A percentile compares a stretch with the other conserved stretches of the same genome.
Conservation (phyloP, 2,888 invertebrate species). For the Polymixis lichenea region DNA sequence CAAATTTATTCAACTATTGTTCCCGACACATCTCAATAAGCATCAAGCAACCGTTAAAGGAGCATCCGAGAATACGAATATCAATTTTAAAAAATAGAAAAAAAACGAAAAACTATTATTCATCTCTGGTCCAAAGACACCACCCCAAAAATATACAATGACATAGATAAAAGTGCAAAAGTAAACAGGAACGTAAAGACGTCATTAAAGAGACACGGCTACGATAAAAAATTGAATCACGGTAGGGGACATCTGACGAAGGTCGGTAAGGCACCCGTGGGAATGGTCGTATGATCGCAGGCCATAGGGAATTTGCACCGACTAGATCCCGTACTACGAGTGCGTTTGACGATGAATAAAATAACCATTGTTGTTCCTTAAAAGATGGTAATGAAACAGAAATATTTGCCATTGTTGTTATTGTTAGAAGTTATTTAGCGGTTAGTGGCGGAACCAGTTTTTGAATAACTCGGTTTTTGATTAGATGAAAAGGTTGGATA, state of each 20-base stretch:
- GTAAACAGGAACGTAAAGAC: conserved; percentile 84
- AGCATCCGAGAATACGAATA: conserved; percentile 72
- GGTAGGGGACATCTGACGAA: conserved; percentile 72
- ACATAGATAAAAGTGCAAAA: conserved; percentile 84
- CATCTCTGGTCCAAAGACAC: conserved; percentile 85
- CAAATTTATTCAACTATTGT: conserved; percentile 74
- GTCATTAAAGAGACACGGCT: conserved; percentile 85
- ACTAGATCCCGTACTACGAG: conserved; percentile 63
- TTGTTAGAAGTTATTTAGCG: conserved; percentile 72
- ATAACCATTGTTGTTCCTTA: conserved; percentile 68
- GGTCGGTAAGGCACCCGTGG: conserved; percentile 71
- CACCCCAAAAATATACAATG: conserved; percentile 82
- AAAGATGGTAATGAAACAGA: conserved; percentile 80
- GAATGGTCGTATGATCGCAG: conserved; percentile 72
- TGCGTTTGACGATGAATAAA: conserved; percentile 63
- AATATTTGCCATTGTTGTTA: conserved; percentile 77
- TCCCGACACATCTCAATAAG: conserved; percentile 69
- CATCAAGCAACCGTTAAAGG: conserved; percentile 77
- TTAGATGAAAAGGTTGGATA: conserved; percentile 44
- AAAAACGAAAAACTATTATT: conserved; percentile 78
- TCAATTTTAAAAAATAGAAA: conserved; percentile 68
- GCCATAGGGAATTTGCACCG: conserved; percentile 74
- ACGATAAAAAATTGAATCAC: conserved; percentile 76
- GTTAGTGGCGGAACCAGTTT: conserved; percentile 70
- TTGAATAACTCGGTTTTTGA: conserved; percentile 62